Conservation (phyloP, 1,140 invertebrate species). For the Drosophila orosa region DNA sequence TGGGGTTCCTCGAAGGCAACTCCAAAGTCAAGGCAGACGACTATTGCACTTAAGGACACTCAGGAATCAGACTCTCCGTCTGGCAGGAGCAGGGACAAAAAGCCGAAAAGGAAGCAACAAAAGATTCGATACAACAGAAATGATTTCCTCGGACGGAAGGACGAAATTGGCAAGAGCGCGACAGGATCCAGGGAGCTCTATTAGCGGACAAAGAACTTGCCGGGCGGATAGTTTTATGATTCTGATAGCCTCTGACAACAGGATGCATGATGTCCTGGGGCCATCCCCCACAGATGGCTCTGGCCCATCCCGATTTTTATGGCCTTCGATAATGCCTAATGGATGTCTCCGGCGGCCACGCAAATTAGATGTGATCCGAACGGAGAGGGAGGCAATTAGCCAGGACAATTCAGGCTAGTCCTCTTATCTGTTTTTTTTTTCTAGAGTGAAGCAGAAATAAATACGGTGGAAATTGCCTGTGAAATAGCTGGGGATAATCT, state of each 20-base stretch:
- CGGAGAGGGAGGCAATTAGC: conserved; percentile 25
- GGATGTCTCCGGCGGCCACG: conserved; percentile 41
- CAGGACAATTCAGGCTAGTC: conserved; percentile 24
- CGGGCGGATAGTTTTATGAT: conserved; percentile 77
- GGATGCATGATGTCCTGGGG: conserved; percentile 47
- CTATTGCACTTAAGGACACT: conserved; percentile 69
- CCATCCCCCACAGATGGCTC: conserved; percentile 31
- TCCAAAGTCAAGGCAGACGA: conserved; percentile 40
- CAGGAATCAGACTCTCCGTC: conserved; percentile 61
- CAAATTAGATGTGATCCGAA: conserved; percentile 62
- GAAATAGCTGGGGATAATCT: conserved; percentile 44
- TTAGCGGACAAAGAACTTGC: conserved; percentile 74
- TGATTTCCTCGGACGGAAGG: conserved; percentile 77
- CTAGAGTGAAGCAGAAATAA: background rate
- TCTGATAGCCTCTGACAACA: conserved; percentile 76
- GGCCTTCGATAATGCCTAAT: conserved; percentile 69
- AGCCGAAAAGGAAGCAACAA: conserved; percentile 70
- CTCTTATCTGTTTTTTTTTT: conserved; percentile 19
- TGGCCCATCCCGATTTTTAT: conserved; percentile 34
- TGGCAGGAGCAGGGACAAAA: conserved; percentile 49
- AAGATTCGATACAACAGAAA: conserved; percentile 83
- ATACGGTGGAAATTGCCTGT: conserved; percentile 33
- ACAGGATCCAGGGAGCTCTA: conserved; percentile 61
- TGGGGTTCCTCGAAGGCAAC: conserved; percentile 21
- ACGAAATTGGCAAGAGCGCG: conserved; percentile 71